phyloP scores from a whole-genome alignment of 2,888 invertebrate genomes.

The Halictus quadricinctus region DNA sequence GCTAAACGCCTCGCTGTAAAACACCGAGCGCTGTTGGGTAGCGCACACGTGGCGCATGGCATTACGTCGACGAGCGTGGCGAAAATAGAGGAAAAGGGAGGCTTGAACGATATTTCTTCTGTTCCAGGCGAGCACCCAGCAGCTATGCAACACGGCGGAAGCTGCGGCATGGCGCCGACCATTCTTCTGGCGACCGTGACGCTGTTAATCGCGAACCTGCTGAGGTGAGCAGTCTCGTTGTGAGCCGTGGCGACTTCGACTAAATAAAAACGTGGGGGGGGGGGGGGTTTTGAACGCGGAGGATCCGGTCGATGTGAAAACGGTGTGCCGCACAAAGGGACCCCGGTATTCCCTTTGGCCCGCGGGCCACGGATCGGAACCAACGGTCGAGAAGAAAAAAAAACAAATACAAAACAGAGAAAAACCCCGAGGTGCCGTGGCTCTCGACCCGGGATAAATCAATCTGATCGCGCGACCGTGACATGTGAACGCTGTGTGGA shows the following conservation, averaged over 20 bases:
- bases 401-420: background rate
- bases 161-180: slow-evolving; percentile 76
- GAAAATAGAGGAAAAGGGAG: slow-evolving; percentile 2
- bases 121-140: slow-evolving; percentile 91
- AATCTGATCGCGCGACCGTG: slow-evolving; percentile 5
- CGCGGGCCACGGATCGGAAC: slow-evolving; percentile 1
- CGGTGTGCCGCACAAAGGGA: slow-evolving; percentile 12
- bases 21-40: background rate
- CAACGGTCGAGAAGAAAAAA: background rate
- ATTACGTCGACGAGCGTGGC: background rate
- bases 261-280: slow-evolving; percentile 1
- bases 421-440: background rate
- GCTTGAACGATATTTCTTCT: slow-evolving; percentile 9
- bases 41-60: background rate
- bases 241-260: slow-evolving; percentile 57
- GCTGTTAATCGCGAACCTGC: slow-evolving; percentile 76
- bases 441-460: slow-evolving; percentile 1
- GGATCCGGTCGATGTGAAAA: slow-evolving; percentile 7
- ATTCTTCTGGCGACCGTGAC: slow-evolving; percentile 77
- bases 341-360: background rate
- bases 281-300: background rate
- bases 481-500: background rate
- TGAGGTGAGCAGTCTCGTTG: slow-evolving; percentile 79
- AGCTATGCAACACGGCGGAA: slow-evolving; percentile 88
- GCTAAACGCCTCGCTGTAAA: background rate